Conservation (phyloP, 37 sponge, comb jelly and placozoan species). For the Chondrosia reniformis region DNA sequence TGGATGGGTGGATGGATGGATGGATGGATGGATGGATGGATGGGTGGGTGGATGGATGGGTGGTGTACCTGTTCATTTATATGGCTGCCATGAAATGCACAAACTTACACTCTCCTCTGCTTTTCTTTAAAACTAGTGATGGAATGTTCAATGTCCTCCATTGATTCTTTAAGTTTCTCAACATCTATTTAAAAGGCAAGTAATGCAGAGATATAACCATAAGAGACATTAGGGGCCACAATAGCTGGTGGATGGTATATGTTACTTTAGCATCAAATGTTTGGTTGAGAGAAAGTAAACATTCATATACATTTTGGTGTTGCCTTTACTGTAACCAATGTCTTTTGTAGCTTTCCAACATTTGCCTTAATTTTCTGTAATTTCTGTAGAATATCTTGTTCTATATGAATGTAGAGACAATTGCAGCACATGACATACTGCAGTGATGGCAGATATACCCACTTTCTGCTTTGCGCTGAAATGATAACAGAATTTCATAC, state of each 20-base stretch:
- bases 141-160: slow-evolving; percentile 77
- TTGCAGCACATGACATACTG: neutral
- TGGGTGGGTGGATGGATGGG: too few relatives aligned
- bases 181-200: too few relatives aligned
- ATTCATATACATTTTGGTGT: slow-evolving; percentile 40
- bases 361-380: slow-evolving; percentile 21
- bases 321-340: slow-evolving; percentile 47
- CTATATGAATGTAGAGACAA: slow-evolving; percentile 2
- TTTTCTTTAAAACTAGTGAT: slow-evolving; percentile 65
- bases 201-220: too few relatives aligned
- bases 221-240: too few relatives aligned
- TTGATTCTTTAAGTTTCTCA: slow-evolving; percentile 50
- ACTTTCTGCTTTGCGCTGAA: slow-evolving; percentile 65
- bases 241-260: too few relatives aligned
- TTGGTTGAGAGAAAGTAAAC: neutral
- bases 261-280: too few relatives aligned
- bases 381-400: slow-evolving; percentile 45
- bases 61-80: too few relatives aligned
- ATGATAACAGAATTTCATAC: slow-evolving; percentile 27
- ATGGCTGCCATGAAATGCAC: too few relatives aligned
- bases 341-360: slow-evolving; percentile 38
- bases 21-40: too few relatives aligned
- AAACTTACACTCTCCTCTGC: slow-evolving; percentile 69
- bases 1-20: too few relatives aligned
- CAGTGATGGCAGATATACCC: neutral